Base-by-base conservation (phyloP, 2,888 invertebrate species). In the Papilio demoleus region DNA sequence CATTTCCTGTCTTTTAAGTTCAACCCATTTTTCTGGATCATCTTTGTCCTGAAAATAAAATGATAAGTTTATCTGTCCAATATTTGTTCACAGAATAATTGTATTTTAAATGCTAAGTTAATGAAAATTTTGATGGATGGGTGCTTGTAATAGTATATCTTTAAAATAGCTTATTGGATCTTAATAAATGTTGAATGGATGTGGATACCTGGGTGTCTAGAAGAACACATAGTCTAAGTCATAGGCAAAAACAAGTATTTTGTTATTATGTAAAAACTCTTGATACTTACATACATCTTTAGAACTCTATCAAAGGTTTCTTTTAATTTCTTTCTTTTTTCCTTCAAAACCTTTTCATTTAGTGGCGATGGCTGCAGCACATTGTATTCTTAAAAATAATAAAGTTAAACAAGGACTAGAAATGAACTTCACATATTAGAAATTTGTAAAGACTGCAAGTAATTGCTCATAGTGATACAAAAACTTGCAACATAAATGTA, bases 331-430 rank as follows among this genome's bases (percentile, higher is more conserved):
- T 98, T 98, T 72, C 99, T 93, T 88, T 99, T 99, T 81, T 99
- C 99, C 85, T 98, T 97, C 61, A 99, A 90, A 1, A 99, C 99
- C 92, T 99, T 99, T 84, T 99, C 99, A 90, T 98, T 99, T 4
- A 99, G 91, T 0, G 98, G 97, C 24, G 99, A 98, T 31, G 99
- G 97, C 84, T 98, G 97, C 76, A 97, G 93, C 0, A 99, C 98
- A 92, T 99, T 98, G 83, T 96, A 99, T 86, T 99, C 98, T 98
- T 87, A 42, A 93, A 90, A 76, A 65, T 27, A 42, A 66, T 19
- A n/a, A 31, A 8, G 36, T 22, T 11, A 9, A 24, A 24, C 14
- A 5, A 11, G 4, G 38, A 38, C 14, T 38, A 38, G 14, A 38
- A 38, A 14, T 38, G 1, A 38, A 38, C 4, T n/a, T n/a, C 38